Conservation (phyloP, 2,888 invertebrate genomes). For the Ochropleura plecta region DNA sequence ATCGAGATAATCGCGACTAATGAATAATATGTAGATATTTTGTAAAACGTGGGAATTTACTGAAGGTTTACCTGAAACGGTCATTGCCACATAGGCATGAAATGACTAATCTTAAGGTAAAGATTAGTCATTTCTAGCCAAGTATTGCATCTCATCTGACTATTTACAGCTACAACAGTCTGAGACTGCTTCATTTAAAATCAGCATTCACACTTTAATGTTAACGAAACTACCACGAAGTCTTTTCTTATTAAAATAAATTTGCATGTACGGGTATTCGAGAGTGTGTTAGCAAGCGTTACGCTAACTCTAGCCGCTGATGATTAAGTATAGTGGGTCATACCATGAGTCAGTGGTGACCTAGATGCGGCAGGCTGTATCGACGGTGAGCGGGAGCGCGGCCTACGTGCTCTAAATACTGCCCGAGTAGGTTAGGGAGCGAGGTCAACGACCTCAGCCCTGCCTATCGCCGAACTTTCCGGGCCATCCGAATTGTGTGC, state of each 20-base stretch:
- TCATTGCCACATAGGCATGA: conserved; percentile 21
- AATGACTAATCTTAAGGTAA: not conserved
- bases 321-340: conserved; percentile 84
- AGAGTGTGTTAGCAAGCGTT: conserved; percentile 65
- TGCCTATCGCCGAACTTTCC: conserved; percentile 78
- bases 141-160: conserved; percentile 7
- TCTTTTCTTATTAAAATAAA: conserved; percentile 48
- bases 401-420: conserved; percentile 88
- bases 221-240: conserved; percentile 24
- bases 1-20: conserved; percentile 13
- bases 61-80: conserved; percentile 32
- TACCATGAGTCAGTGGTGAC: conserved; percentile 86
- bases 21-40: conserved; percentile 9
- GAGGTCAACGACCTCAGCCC: conserved; percentile 84
- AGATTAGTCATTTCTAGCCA: conserved; percentile 21
- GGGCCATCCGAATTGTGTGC: conserved; percentile 75
- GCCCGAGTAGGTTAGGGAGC: conserved; percentile 88
- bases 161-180: not conserved
- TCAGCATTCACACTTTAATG: conserved; percentile 15
- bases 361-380: conserved; percentile 86
- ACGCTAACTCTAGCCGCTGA: conserved; percentile 71
- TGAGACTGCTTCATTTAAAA: conserved; percentile 17
- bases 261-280: conserved; percentile 65
- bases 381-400: conserved; percentile 79
- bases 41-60: conserved; percentile 23